Conservation (phyloP, 37 sponge, comb jelly and placozoan genomes). For the Spongilla lacustris region DNA sequence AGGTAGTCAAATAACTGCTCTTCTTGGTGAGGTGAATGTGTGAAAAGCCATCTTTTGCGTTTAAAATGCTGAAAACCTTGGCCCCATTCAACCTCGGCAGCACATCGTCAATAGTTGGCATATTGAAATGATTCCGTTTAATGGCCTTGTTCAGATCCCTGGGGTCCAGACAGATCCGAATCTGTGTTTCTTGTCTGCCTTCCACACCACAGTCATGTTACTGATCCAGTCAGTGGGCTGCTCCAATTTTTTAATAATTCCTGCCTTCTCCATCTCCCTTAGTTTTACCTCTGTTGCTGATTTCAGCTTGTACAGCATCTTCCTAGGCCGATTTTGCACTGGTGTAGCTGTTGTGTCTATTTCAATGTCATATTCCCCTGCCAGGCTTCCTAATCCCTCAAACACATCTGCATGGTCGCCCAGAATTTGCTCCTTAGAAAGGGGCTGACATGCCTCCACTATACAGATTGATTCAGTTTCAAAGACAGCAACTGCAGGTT, state of each 20-base stretch:
- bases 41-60: constrained; percentile 14
- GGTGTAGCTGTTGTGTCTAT: constrained; percentile 7
- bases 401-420: constrained; percentile 12
- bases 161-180: constrained; percentile 34
- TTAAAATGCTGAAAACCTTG: constrained; percentile 7
- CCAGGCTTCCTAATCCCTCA: constrained; percentile 14
- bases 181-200: constrained; percentile 25
- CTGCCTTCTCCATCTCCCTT: constrained; percentile 16
- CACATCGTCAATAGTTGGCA: constrained; percentile 40
- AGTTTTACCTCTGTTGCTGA: constrained; percentile 4
- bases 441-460: background rate
- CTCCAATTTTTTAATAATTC: constrained; percentile 31
- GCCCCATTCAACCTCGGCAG: constrained; percentile 15
- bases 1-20: constrained; percentile 23
- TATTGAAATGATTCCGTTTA: constrained; percentile 26
- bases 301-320: constrained; percentile 18
- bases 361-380: constrained; percentile 26
- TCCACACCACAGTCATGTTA: constrained; percentile 20
- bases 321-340: constrained; percentile 23
- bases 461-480: constrained; percentile 4
- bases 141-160: constrained; percentile 53
- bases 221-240: constrained; percentile 56
- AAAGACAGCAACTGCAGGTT: background rate
- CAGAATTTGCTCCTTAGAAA: background rate
- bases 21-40: constrained; percentile 21